Conservation (phyloP, 2,797 vertebrate genomes). For the Adelosebastes latens region DNA sequence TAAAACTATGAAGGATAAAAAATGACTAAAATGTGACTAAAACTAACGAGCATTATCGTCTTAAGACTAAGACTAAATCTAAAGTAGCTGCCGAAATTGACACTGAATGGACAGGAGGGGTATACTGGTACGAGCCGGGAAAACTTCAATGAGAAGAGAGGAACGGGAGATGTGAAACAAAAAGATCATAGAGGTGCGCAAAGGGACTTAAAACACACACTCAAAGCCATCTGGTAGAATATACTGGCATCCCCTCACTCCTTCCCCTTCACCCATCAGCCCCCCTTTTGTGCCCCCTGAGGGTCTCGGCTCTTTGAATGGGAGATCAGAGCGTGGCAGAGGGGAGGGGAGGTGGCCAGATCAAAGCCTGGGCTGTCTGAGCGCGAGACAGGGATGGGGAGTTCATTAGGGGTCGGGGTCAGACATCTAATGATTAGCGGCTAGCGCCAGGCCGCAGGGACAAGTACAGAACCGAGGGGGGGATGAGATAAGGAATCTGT, state of each 20-base stretch:
- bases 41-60: no score
- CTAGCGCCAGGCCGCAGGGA: constrained; percentile 38
- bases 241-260: constrained; percentile 43
- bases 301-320: constrained; percentile 75
- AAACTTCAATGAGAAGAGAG: not conserved
- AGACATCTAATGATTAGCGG: constrained; percentile 68
- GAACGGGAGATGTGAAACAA: constrained; percentile 25
- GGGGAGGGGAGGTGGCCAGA: constrained; percentile 61
- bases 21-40: no score
- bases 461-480: constrained; percentile 2
- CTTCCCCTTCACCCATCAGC: constrained; percentile 22
- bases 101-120: not conserved
- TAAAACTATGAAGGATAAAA: no score
- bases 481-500: not conserved
- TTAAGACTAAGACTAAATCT: no score
- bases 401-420: constrained; percentile 76
- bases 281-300: constrained; percentile 52
- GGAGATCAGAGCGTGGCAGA: constrained; percentile 74
- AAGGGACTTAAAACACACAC: constrained; percentile 31
- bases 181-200: constrained; percentile 42
- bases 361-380: constrained; percentile 64
- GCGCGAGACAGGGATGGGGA: constrained; percentile 54
- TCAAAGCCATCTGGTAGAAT: constrained; percentile 69
- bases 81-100: no score
- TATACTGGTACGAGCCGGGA: not conserved